Evolutionary conservation across 2,888 invertebrate species (phyloP).

Genomic region (Drosophila bunnanda): DNA sequence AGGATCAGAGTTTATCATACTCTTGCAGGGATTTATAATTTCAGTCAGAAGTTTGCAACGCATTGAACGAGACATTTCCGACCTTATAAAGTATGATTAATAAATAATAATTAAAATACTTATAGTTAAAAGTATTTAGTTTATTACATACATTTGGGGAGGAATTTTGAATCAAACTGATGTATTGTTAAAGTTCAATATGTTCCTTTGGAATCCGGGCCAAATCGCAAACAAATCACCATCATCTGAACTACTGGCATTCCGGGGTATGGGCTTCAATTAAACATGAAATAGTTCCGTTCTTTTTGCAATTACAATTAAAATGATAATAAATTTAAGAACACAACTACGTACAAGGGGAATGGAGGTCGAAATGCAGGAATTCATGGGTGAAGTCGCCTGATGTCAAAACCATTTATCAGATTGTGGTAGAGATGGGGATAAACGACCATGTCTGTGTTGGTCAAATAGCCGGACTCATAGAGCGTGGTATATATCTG

Average conservation of each 20-base stretch:
- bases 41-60: too few species aligned
- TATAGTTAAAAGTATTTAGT: neutral
- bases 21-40: too few species aligned
- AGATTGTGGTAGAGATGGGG: constrained; percentile 77
- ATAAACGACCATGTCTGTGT: constrained; percentile 81
- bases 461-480: constrained; percentile 75
- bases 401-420: constrained; percentile 66
- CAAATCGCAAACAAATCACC: neutral
- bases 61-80: too few species aligned
- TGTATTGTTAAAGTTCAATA: neutral
- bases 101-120: neutral
- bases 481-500: constrained; percentile 81
- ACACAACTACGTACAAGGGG: neutral
- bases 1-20: too few species aligned
- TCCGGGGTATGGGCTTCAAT: neutral
- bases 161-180: constrained; percentile 1
- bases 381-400: constrained; percentile 28
- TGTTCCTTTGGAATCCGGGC: neutral
- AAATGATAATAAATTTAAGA: constrained; percentile 13
- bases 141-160: constrained; percentile 5
- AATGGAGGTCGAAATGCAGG: neutral
- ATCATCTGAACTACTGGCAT: neutral
- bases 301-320: constrained; percentile 26
- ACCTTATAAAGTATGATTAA: too few species aligned
- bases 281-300: neutral